A percentile compares a stretch with the other conserved stretches of the same genome.
Conservation (phyloP, 2,113 vertebrate species). For the Pyrgilauda ruficollis region DNA sequence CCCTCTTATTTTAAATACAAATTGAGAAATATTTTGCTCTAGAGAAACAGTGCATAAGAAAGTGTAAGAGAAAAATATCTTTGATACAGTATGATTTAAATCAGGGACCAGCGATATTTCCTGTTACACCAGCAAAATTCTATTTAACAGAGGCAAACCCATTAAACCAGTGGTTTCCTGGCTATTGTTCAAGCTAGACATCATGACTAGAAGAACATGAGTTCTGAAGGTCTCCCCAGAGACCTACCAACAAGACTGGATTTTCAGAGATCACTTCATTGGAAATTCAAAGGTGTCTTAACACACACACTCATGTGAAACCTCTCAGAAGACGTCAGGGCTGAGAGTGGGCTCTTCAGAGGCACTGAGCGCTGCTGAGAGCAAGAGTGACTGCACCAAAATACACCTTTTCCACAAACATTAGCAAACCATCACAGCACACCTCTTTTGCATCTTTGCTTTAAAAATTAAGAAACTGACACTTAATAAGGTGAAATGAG, state of each 20-base stretch:
- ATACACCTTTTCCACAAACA: background rate
- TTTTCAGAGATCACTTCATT: background rate
- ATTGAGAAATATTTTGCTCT: background rate
- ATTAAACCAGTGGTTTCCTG: background rate
- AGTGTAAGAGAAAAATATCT: background rate
- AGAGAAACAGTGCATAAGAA: background rate
- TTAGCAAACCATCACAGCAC: background rate
- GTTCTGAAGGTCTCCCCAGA: background rate
- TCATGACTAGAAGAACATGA: background rate
- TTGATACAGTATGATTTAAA: background rate
- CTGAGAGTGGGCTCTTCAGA: background rate
- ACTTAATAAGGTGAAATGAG: background rate
- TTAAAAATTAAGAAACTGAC: background rate
- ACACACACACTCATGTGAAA: background rate
- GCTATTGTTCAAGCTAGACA: background rate
- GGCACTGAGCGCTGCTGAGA: background rate
- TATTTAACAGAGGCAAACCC: background rate
- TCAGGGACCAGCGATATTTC: background rate
- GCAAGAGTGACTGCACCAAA: background rate
- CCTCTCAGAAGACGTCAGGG: background rate
- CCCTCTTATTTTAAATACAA: background rate
- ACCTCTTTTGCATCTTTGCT: background rate
- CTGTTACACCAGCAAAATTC: background rate
- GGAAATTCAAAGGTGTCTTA: background rate
- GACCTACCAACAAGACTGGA: background rate